Base-by-base conservation (phyloP, 92 coral and sea anemone species). In the Zoanthus sansibaricus region DNA sequence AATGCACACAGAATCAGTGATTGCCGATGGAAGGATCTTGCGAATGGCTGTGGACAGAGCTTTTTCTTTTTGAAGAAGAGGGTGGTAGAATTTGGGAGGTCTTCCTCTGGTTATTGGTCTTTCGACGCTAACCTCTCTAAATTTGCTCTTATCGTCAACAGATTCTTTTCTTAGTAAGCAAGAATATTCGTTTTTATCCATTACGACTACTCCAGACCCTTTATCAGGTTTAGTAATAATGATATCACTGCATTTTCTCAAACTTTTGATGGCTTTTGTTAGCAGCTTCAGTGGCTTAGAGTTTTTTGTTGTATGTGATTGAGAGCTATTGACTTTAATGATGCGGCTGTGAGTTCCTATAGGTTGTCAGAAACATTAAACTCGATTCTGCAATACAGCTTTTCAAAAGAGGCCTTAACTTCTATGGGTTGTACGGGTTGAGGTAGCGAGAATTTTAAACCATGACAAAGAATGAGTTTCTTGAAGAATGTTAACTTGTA, bases 341-440 rank as follows among this genome's bases (percentile, higher is more conserved):
- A 58, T 58, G 64, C 64, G 20, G 64, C 64, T 15, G 64, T 58
- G 13, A 58, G 64, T 58, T 58, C 64, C 20, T 58, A 15, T 58
- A 58, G 64, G 64, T 58, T 20, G 14, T 58, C 64, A 58, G 64
- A 17, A 56, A 56, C 13, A 56, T 11, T 17, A 56, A 6, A 17
- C 64, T 56, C 18, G 18, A 56, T 56, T 56, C 13, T 56, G 6
- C 64, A 56, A 17, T 56, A 56, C 64, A 56, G 64, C 13, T 56
- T 56, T n/a, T 56, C 64, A 56, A 56, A 56, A 11, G 64, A 56
- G 64, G 64, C 64, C 64, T 56, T 56, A 56, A 56, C 64, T 56
- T 10, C 64, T 11, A 56, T 56, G 17, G 16, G 62, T 7, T 56
- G 62, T 56, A 56, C 15, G 12, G 12, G 12, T 56, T 56, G 62